Evolutionary conservation across 2,113 vertebrate genomes (phyloP).

Genomic region (Leptocoma aspasia): DNA sequence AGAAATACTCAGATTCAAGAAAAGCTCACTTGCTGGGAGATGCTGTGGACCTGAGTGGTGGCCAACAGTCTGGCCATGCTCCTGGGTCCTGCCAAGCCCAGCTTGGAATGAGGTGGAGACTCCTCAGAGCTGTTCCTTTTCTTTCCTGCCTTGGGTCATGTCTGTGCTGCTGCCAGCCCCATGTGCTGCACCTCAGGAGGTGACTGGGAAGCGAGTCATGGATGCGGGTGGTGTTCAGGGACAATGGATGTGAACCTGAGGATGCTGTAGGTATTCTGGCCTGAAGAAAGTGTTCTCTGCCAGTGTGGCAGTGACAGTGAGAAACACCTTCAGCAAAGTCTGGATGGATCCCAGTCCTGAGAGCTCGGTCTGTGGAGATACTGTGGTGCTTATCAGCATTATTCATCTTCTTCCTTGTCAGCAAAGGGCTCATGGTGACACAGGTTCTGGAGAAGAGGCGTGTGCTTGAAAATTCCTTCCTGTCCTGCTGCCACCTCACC

Average conservation of each 20-base stretch:
- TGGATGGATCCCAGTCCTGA: accelerated
- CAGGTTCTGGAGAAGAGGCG: neutral
- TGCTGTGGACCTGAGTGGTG: neutral
- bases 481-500: neutral
- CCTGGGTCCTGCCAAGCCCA: neutral
- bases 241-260: neutral
- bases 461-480: neutral
- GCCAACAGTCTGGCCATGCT: neutral
- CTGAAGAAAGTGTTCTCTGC: neutral
- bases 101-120: neutral
- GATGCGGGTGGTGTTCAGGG: neutral
- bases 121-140: neutral
- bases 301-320: neutral
- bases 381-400: neutral
- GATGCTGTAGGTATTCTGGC: neutral
- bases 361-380: neutral
- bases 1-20: neutral
- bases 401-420: neutral
- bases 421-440: neutral
- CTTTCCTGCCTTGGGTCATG: neutral
- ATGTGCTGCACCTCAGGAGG: neutral
- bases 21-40: neutral
- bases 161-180: neutral
- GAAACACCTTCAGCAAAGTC: neutral
- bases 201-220: accelerated